A percentile compares a stretch with the other conserved stretches of the same genome.
Conservation (phyloP, 2,797 vertebrate genomes). For the Momotus momota region DNA sequence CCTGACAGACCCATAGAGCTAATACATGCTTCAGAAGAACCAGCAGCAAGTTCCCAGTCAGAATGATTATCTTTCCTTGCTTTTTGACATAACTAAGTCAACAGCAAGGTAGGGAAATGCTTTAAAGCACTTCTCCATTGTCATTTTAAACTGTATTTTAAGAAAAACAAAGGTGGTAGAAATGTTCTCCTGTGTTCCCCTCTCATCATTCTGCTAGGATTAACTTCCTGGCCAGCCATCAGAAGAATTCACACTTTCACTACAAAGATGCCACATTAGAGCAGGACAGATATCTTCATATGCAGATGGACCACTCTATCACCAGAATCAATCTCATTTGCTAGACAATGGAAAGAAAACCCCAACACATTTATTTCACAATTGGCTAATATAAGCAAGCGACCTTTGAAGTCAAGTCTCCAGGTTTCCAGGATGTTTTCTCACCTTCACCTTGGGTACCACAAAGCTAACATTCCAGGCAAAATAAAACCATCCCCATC, state of each 20-base stretch:
- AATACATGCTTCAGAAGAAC: background rate
- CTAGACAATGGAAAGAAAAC: constrained; percentile 19
- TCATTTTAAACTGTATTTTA: constrained; percentile 22
- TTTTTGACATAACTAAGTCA: background rate
- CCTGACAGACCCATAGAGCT: background rate
- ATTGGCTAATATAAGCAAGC: background rate
- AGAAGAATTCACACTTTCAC: constrained; percentile 49
- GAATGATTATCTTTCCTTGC: background rate
- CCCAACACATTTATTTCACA: background rate
- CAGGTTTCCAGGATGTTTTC: background rate
- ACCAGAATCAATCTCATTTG: constrained; percentile 12
- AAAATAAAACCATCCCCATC: background rate
- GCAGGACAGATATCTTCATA: constrained; percentile 22
- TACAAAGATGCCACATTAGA: constrained; percentile 10
- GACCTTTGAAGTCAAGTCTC: background rate
- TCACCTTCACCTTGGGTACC: background rate
- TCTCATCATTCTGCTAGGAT: background rate
- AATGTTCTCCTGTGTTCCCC: background rate
- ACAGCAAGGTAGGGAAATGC: background rate
- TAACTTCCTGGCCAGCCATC: constrained; percentile 12
- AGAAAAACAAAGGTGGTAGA: constrained; percentile 2
- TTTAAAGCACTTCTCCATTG: background rate
- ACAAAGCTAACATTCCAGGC: background rate
- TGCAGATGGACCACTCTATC: background rate
- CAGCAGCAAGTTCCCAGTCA: background rate